Percentiles rank a stretch among this genome's conserved stretches.
These are phyloP conservation scores for Callosobruchus maculatus DNA, from an alignment of 2,888 invertebrate species.

Conservation along the genomic window DNA sequence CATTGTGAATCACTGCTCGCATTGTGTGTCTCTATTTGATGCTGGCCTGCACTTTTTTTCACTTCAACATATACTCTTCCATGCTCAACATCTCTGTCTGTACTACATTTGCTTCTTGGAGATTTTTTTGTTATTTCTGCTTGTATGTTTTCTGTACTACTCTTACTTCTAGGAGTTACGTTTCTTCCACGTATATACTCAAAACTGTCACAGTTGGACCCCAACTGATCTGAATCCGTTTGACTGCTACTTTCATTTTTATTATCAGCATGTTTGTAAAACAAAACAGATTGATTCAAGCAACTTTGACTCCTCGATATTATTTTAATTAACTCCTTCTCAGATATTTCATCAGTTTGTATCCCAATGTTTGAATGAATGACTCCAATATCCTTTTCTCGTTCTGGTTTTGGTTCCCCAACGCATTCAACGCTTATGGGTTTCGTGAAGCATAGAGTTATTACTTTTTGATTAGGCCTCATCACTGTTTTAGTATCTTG, in stretches of 20 bases:
- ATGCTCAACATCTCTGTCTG: neutral
- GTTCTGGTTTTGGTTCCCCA: neutral
- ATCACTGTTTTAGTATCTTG: neutral
- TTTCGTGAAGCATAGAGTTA: slow-evolving; percentile 34
- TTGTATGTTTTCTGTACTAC: neutral
- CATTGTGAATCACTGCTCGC: slow-evolving; percentile 5
- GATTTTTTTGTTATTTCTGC: too few species aligned
- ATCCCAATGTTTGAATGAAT: slow-evolving; percentile 18
- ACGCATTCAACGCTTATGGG: slow-evolving; percentile 36
- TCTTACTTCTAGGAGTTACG: slow-evolving; percentile 3
- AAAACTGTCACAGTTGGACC: slow-evolving; percentile 61
- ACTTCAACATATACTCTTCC: slow-evolving; percentile 2
- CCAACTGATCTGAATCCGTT: slow-evolving; percentile 22
- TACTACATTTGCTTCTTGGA: too few species aligned
- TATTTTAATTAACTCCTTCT: slow-evolving; percentile 9
- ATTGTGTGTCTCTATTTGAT: slow-evolving; percentile 10
- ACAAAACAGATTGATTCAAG: slow-evolving; percentile 20
- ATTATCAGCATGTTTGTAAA: slow-evolving; percentile 13
- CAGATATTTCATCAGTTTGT: slow-evolving; percentile 24
- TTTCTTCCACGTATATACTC: slow-evolving; percentile 50
- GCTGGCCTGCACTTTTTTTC: neutral
- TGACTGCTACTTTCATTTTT: slow-evolving; percentile 11
- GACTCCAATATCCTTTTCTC: slow-evolving; percentile 7
- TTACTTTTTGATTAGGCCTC: slow-evolving; percentile 21
- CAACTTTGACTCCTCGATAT: slow-evolving; percentile 2